A percentile compares a stretch with the other conserved stretches of the same genome.
Evolutionary conservation across 2,113 vertebrate genomes (phyloP).

Genomic region (Centropus unirufus): DNA sequence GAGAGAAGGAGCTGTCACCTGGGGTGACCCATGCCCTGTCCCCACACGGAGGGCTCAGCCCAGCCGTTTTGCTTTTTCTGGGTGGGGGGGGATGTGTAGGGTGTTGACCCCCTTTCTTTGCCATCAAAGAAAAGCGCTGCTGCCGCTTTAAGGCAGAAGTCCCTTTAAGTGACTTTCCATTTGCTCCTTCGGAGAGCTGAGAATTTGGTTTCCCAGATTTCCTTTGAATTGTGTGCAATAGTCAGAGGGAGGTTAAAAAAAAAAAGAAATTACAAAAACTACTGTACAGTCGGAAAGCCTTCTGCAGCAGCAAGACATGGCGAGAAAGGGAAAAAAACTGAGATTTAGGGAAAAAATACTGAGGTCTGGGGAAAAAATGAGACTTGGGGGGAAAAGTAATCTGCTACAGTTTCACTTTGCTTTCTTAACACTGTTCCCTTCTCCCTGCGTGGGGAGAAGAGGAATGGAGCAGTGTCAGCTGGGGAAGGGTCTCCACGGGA

Average conservation of each 20-base stretch:
- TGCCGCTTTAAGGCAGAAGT: conserved; percentile 58
- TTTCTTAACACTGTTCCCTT: background rate
- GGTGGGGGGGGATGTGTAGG: rapidly evolving
- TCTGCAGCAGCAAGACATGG: background rate
- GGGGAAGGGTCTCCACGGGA: no score
- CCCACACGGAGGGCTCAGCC: background rate
- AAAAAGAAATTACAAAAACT: background rate
- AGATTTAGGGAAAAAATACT: background rate
- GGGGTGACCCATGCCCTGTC: background rate
- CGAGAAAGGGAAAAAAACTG: background rate
- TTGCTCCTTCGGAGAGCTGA: conserved; percentile 61
- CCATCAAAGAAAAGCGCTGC: background rate
- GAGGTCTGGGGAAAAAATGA: background rate
- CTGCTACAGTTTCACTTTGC: background rate
- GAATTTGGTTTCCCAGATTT: conserved; percentile 72
- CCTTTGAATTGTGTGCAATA: conserved; percentile 50
- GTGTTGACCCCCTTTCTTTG: background rate
- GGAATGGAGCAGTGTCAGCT: background rate
- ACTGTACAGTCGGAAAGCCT: background rate
- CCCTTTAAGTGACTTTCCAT: conserved; percentile 77
- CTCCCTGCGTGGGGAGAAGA: background rate
- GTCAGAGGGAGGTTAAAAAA: conserved; percentile 10
- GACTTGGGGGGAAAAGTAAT: background rate
- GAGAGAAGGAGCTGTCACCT: background rate
- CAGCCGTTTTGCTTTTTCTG: background rate